Evolutionary conservation across 1,140 invertebrate species (phyloP), one percentile per base, ranked within the genome.

Genomic region (Tachypleus tridentatus): DNA sequence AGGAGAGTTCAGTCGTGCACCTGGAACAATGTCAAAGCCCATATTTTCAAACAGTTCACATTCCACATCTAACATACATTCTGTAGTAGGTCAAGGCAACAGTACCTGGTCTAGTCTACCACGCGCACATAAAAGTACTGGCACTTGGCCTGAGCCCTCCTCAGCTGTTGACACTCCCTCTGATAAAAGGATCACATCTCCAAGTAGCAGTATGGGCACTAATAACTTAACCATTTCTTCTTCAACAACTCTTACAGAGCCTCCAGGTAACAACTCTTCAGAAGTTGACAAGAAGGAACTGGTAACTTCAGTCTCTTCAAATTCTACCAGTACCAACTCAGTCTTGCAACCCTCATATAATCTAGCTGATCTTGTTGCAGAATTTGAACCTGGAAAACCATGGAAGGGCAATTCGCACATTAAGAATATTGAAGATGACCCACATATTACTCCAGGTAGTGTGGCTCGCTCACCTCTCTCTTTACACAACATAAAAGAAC

Each of bases 381-480:
- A 98, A 81, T 98, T 98, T 80, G 92, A 97, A 77, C 95, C 95
- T 67, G 95, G 95, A 72, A 97, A 97, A 77, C 93, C 92, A 64
- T 97, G 93, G 93, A 93, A 93, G 86, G 89, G 90, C 57, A 67
- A 75, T 74, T 86, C 87, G 73, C 88, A 91, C 81, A 29, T 29
- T 1, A 97, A 97, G 79, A 93, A 84, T 74, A 91, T 96, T 69
- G 94, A 97, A 80, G 94, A 98, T 79, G 95, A 98, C 80, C 95
- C 94, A 62, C 93, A 88, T 73, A 91, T 98, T 74, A 97, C 94
- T 65, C 94, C 95, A 47, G 94, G 94, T 52, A 95, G 91, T 59
- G 90, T 96, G 64, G 89, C 90, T 65, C 86, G 91, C 71, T 94
- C 91, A 69, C 89, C 88, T 67, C 81, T 93, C 67, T 93, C 86